Evolutionary conservation across 2,888 invertebrate species (phyloP).

Genomic region (Leucophora obtusa): DNA sequence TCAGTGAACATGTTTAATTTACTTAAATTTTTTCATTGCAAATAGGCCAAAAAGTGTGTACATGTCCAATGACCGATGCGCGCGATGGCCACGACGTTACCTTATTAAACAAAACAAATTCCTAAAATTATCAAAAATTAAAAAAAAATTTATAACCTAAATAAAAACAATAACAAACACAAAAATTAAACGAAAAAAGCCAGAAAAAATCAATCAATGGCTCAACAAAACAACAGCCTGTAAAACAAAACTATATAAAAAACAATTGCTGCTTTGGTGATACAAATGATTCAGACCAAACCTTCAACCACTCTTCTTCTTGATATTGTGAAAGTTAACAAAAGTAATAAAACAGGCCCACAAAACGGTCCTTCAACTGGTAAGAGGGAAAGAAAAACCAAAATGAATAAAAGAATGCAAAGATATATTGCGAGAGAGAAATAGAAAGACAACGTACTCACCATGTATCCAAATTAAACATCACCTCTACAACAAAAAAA

Average conservation of each 20-base stretch:
- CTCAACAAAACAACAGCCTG: constrained; percentile 44
- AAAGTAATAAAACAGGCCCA: constrained; percentile 14
- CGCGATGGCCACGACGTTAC: constrained; percentile 79
- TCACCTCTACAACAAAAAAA: constrained; percentile 34
- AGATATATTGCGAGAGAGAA: constrained; percentile 8
- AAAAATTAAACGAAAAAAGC: constrained; percentile 46
- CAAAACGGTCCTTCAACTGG: constrained; percentile 39
- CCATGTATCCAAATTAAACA: constrained; percentile 21
- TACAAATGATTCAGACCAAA: constrained; percentile 25
- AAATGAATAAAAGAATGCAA: constrained; percentile 18
- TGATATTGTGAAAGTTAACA: constrained; percentile 26
- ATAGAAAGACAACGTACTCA: constrained; percentile 11
- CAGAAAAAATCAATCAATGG: constrained; percentile 42
- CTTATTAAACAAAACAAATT: constrained; percentile 69
- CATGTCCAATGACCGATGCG: constrained; percentile 80
- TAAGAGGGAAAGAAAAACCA: constrained; percentile 35
- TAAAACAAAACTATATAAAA: constrained; percentile 34
- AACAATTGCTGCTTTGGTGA: constrained; percentile 29
- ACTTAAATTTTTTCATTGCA: constrained; percentile 79
- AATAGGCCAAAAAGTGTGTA: constrained; percentile 80
- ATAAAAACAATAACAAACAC: constrained; percentile 67
- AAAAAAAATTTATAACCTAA: constrained; percentile 67
- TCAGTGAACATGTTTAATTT: constrained; percentile 76
- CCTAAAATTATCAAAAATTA: constrained; percentile 68
- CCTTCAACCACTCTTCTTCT: constrained; percentile 35